A percentile compares a stretch with the other conserved stretches of the same genome.
Conservation (phyloP, 2,113 vertebrate species). For the Fregetta grallaria region DNA sequence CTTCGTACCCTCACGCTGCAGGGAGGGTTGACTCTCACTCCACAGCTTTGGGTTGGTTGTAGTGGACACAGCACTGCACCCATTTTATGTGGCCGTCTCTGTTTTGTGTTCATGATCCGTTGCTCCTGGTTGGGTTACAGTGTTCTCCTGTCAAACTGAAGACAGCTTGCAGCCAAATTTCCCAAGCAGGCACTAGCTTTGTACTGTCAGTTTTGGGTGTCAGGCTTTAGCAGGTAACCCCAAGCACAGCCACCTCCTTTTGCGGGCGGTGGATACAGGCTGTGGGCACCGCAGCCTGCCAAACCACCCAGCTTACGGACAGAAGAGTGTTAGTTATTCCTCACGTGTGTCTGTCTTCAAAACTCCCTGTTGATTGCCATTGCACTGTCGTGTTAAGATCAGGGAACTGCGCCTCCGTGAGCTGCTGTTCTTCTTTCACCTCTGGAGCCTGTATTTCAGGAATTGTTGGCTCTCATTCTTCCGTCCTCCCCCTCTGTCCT, state of each 20-base stretch:
- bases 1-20: fast-evolving
- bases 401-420: neutral
- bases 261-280: neutral
- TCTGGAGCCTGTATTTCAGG: neutral
- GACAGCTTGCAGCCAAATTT: neutral
- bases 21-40: neutral
- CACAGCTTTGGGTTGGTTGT: neutral
- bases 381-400: neutral
- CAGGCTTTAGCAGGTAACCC: neutral
- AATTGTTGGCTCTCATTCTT: neutral
- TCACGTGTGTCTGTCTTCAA: neutral
- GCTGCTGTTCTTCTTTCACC: neutral
- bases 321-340: neutral
- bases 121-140: neutral
- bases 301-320: neutral
- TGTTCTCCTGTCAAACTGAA: neutral
- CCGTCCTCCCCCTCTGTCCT: neutral
- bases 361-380: neutral
- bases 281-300: neutral
- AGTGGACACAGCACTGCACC: neutral
- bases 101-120: neutral
- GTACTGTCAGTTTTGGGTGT: neutral
- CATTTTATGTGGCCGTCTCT: neutral
- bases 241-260: neutral
- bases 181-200: neutral